Evolutionary conservation across 2,888 invertebrate species (phyloP), one percentile per base, ranked within the genome.

Genomic region (Xylophagus ater): DNA sequence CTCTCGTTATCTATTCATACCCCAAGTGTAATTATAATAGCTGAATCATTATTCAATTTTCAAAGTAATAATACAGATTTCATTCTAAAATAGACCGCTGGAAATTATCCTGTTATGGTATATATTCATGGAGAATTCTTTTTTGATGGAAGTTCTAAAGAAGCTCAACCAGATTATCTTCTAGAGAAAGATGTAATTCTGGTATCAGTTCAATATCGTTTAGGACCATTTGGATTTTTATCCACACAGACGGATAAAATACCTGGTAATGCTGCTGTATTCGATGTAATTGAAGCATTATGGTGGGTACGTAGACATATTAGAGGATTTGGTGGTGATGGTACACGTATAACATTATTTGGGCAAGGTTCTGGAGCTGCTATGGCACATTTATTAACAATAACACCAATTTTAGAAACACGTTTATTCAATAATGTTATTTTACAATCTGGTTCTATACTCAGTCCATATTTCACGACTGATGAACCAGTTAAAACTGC

Each of bases 221-320:
- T 70, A 1, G 71, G 70, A 20, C 67, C 68, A 4, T 59, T 71
- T 24, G 71, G 71, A 2, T 72, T 72, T 48, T 49, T 72, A 19
- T 69, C 70, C 3, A 65, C 72, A 2, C 60, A 67, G 44, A 66
- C 63, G 20, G 62, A 66, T 2, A 64, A 60, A 1, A 62, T 69
- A 21, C 67, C 71, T 4, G 73, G 73, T 19, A 74, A 74, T 49
- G 68, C 66, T 21, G 73, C 69, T 1, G 56, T 73, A 9, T 55
- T 64, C 20, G 73, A 73, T 51, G 59, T 68, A 13, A 54, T 70
- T 3, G 39, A 66, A 43, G 71, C 70, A 0, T 54, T 73, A 13
- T 46, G 66, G 43, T 73, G 72, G 67, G 58, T 65, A 2, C 52
- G 59, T 20, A 52, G 58, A 17, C 53, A 68, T 49, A 66, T 67